Evolutionary conservation across 1,140 invertebrate species (phyloP).

Genomic region (Caenorhabditis briggsae): DNA sequence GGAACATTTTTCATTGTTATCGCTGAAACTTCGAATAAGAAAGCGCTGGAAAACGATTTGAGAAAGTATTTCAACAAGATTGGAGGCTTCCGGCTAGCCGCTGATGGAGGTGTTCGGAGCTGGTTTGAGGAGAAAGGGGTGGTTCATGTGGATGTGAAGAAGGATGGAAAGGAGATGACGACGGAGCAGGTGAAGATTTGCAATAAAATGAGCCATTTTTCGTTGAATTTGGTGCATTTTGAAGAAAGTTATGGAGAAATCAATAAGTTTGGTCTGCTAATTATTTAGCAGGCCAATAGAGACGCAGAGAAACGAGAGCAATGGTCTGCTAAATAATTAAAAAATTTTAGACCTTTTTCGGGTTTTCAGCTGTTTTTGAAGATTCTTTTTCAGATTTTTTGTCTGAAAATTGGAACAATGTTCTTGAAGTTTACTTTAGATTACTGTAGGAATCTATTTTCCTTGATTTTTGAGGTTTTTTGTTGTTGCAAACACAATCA

Average conservation of each 20-base stretch:
- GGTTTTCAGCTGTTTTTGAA: too few species aligned
- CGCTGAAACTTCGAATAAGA: conserved; percentile 69
- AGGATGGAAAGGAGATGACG: conserved; percentile 60
- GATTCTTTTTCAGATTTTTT: neutral
- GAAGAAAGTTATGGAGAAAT: too few species aligned
- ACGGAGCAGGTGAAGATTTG: conserved; percentile 65
- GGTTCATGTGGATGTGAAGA: conserved; percentile 62
- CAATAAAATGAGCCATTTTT: neutral
- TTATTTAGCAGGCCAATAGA: too few species aligned
- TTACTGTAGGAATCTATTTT: too few species aligned
- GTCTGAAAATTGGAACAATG: conserved; percentile 40
- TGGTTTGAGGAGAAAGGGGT: conserved; percentile 73
- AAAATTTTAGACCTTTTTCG: too few species aligned
- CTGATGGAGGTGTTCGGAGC: conserved; percentile 63
- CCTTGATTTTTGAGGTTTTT: too few species aligned
- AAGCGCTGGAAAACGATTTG: conserved; percentile 59
- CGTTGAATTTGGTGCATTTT: too few species aligned
- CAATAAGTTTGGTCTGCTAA: too few species aligned
- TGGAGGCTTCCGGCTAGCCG: conserved; percentile 68
- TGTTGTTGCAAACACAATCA: too few species aligned
- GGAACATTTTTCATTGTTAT: conserved; percentile 72
- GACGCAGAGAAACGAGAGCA: too few species aligned
- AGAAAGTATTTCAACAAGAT: conserved; percentile 72
- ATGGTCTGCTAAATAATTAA: too few species aligned
- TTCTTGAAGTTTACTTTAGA: neutral